phyloP scores from a whole-genome alignment of 2,888 invertebrate species.

The Zelleria hepariella region DNA sequence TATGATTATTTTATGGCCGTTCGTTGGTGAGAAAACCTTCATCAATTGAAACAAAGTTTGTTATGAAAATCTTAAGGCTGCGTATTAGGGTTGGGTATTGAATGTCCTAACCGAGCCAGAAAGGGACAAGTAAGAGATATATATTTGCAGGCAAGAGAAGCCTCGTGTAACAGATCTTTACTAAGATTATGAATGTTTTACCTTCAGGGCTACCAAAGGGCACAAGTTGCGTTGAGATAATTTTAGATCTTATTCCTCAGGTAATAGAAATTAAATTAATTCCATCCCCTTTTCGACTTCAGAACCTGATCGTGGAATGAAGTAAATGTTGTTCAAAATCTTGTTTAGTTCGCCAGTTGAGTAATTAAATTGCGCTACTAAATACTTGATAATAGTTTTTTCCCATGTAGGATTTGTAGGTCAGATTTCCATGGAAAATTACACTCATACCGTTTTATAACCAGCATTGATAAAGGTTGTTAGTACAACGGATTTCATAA shows the following conservation, averaged over 20 bases:
- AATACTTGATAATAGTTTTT: slow-evolving; percentile 1
- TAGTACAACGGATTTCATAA: no score
- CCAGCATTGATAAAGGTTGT: not conserved
- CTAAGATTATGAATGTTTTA: not conserved
- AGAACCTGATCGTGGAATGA: slow-evolving; percentile 1
- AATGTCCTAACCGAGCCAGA: not conserved
- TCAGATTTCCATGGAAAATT: not conserved
- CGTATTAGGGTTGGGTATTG: not conserved
- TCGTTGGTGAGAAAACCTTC: not conserved
- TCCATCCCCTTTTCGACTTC: not conserved
- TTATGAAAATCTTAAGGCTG: not conserved
- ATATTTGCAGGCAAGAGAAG: not conserved
- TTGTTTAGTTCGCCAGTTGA: not conserved
- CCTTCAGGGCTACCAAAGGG: not conserved
- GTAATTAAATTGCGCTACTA: not conserved
- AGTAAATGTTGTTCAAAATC: not conserved
- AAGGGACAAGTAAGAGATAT: not conserved
- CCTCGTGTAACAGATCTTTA: not conserved
- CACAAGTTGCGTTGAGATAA: not conserved
- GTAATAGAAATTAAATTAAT: not conserved
- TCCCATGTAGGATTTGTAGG: not conserved
- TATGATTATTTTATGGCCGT: not conserved
- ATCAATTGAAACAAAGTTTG: no score
- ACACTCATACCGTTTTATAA: not conserved
- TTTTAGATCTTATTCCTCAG: not conserved